Percentiles rank a stretch among this genome's conserved stretches.
Evolutionary conservation across 2,888 invertebrate genomes (phyloP).

Genomic region (Clostera curtula): DNA sequence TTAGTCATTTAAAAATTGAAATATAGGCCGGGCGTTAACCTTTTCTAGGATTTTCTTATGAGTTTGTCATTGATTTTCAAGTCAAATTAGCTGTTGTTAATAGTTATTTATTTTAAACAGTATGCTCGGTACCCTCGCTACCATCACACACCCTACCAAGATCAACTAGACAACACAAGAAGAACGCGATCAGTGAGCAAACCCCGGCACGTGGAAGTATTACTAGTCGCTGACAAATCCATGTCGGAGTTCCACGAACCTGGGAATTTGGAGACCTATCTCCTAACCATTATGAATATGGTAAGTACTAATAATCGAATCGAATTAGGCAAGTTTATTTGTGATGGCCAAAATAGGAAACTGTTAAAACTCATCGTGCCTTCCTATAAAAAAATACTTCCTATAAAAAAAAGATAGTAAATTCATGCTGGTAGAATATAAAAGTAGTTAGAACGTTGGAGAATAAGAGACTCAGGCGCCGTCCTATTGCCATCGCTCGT

Average conservation of each 20-base stretch:
- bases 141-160: slow-evolving; percentile 26
- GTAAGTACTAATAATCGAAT: slow-evolving; percentile 50
- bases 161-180: slow-evolving; percentile 17
- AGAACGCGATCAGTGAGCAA: slow-evolving; percentile 80
- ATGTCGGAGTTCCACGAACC: slow-evolving; percentile 92
- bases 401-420: no score
- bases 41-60: no score
- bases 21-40: no score
- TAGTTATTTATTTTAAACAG: slow-evolving; percentile 21
- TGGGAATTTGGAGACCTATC: slow-evolving; percentile 88
- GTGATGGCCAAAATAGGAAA: not conserved
- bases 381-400: no score
- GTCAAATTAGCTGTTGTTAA: no score
- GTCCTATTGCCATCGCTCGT: no score
- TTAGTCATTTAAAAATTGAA: no score
- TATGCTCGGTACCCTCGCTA: slow-evolving; percentile 38
- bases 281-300: slow-evolving; percentile 95
- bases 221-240: slow-evolving; percentile 90
- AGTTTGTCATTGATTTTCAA: no score
- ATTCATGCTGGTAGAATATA: no score
- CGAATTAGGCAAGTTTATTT: not conserved
- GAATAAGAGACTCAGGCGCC: no score
- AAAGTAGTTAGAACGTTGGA: no score
- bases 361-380: no score
- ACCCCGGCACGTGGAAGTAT: slow-evolving; percentile 87